Base-by-base conservation (phyloP, 2,113 vertebrate genomes). In the Aramus guarauna region DNA sequence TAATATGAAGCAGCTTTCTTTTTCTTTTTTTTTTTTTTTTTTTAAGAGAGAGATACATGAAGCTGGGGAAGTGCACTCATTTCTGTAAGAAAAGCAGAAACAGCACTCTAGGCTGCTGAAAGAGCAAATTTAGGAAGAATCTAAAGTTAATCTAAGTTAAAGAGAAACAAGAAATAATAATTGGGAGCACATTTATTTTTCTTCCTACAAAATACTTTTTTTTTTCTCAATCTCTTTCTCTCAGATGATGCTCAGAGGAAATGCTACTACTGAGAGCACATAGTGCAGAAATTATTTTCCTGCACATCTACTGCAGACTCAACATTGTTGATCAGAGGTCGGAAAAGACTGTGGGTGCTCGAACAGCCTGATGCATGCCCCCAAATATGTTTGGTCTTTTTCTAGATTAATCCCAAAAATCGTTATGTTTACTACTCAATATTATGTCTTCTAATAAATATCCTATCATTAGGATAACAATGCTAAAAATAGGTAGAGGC, bases 41-140 rank as follows among this genome's bases (percentile, higher is more conserved):
- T 52, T 26, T 52, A 12, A 52, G 50, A 52, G 48, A 79, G 78
- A 85, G 67, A 93, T 81, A 94, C n/a, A 78, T 34, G 34, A 48
- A 87, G 63, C 74, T 93, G 59, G 93, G 92, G 88, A 96, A 95
- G 91, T 26, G 74, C 81, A 30, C 63, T 94, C 11, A 24, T 87
- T 94, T 73, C 87, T 68, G 24, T 90, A 86, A 84, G 52, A 60
- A 72, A 85, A 92, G 37, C 68, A 85, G 85, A 90, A 88, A 75
- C 37, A 92, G 74, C 71, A 50, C 67, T 41, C 73, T 79, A 2
- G 34, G 47, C 32, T 47, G 36, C 29, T 55, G 68, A n/a, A 82
- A 59, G 29, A 66, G 59, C 7, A 32, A 60, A 50, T 73, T 41
- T 39, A 64, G 45, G 36, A n/a, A 59, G 12, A 69, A 60, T 53